Base-by-base conservation (phyloP, 2,113 vertebrate genomes). In the Ramphastos sulfuratus region DNA sequence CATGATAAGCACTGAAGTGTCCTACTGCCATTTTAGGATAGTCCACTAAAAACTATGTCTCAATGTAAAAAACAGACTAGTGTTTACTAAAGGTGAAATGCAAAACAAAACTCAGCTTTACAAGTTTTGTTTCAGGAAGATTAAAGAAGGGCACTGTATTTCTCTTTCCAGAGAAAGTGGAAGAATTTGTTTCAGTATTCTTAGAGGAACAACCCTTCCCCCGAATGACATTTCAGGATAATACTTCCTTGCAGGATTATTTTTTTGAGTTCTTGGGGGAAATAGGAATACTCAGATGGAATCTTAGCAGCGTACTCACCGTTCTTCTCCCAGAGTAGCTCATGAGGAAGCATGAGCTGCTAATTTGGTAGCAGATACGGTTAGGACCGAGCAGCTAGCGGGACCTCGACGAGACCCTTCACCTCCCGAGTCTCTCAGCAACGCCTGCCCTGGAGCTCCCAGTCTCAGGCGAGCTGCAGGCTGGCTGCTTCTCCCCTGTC, bases 341-440 rank as follows among this genome's bases (percentile, higher is more conserved):
- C 28, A 1, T 2, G 9, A 15, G 13, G 9, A 20, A 24, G 25
- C 14, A 30, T 8, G n/a, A 21, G 5, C 33, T 0, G 16, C 37
- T 20, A 4, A 3, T 1, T 7, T 0, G 8, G 31, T 1, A 3
- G 9, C 33, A 21, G 17, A 1, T 1, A 1, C 7, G 0, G 25
- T 33, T 0, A 2, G 18, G 27, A 3, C 4, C 30, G 5, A 7
- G 35, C 13, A 18, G 11, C n/a, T 42, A 4, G 17, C 6, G 20
- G 7, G 25, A 10, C 1, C 50, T 0, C 21, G 21, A 50, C 20
- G 52, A 54, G 9, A 39, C 42, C 27, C 17, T 56, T 30, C 28
- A 15, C 12, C 17, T 27, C 56, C 17, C 30, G 27, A 14, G 56
- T 58, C 23, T 9, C 33, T 25, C 23, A 10, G n/a, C 79, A 15